phyloP scores from a whole-genome alignment of 2,888 invertebrate species.

The Bhutanitis thaidina region DNA sequence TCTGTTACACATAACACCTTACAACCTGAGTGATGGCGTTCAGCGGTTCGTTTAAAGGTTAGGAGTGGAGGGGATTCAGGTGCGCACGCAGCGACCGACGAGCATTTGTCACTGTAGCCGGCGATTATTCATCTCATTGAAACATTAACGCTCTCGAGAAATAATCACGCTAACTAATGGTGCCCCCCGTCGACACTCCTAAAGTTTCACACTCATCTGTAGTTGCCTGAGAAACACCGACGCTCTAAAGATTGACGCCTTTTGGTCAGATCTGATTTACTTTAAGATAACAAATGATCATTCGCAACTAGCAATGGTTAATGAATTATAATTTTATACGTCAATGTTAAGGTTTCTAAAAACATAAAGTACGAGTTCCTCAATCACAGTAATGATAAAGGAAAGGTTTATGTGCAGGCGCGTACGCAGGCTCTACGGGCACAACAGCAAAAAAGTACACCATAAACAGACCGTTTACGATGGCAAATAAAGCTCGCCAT shows the following conservation, averaged over 20 bases:
- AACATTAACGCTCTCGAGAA: slow-evolving; percentile 72
- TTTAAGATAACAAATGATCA: slow-evolving; percentile 47
- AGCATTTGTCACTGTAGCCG: slow-evolving; percentile 76
- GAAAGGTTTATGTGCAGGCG: slow-evolving; percentile 59
- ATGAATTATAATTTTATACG: slow-evolving; percentile 18
- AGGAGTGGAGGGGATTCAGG: slow-evolving; percentile 38
- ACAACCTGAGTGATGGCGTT: slow-evolving; percentile 65
- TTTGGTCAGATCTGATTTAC: slow-evolving; percentile 46
- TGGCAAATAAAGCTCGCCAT: slow-evolving; percentile 77
- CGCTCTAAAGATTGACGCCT: slow-evolving; percentile 39
- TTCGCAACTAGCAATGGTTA: slow-evolving; percentile 34
- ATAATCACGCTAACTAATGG: slow-evolving; percentile 79
- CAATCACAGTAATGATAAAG: slow-evolving; percentile 58
- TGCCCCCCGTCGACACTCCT: slow-evolving; percentile 77
- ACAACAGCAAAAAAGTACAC: slow-evolving; percentile 69
- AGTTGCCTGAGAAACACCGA: slow-evolving; percentile 31
- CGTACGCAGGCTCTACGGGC: slow-evolving; percentile 41
- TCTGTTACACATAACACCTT: slow-evolving; percentile 58
- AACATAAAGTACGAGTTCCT: slow-evolving; percentile 39
- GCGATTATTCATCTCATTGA: slow-evolving; percentile 68
- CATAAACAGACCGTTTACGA: slow-evolving; percentile 77
- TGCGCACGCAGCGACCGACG: slow-evolving; percentile 65
- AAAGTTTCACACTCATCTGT: slow-evolving; percentile 61
- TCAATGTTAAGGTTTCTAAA: slow-evolving; percentile 6
- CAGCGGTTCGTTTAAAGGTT: slow-evolving; percentile 15